These are phyloP conservation scores for Psephotus haematonotus DNA, from an alignment of 2,113 vertebrate genomes.

Conservation along the genomic window DNA sequence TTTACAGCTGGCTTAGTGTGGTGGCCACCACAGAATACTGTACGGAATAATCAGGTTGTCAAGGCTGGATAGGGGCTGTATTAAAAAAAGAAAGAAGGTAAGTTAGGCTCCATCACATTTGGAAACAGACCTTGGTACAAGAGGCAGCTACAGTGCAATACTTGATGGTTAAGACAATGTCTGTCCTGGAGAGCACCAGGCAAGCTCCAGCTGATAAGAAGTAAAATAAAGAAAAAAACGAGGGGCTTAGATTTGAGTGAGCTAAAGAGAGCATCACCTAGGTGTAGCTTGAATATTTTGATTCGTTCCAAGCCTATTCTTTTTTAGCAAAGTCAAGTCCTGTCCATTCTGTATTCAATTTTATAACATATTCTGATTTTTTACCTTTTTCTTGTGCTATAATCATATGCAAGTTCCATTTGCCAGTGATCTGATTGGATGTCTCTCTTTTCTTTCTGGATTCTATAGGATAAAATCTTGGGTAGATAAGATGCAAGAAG, in stretches of 20 bases:
- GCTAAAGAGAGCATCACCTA: background rate
- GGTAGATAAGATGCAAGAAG: constrained; percentile 97
- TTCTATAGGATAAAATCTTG: constrained; percentile 90
- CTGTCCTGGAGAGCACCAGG: background rate
- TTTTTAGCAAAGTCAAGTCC: background rate
- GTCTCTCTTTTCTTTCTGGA: constrained; percentile 24
- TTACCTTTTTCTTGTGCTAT: background rate
- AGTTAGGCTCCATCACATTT: background rate
- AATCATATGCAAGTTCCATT: background rate
- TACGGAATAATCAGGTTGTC: background rate
- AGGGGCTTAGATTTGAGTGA: background rate
- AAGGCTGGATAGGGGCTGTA: background rate
- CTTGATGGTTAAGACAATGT: background rate
- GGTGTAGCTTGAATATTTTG: background rate
- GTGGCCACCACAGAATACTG: background rate
- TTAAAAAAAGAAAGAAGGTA: background rate
- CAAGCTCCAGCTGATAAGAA: background rate
- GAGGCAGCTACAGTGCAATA: background rate
- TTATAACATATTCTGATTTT: background rate
- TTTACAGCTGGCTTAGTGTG: background rate
- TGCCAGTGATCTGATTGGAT: constrained; percentile 8
- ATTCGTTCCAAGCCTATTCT: background rate
- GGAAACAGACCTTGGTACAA: background rate
- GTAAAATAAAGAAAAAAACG: background rate
- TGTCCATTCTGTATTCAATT: background rate